Percentiles rank a stretch among this genome's conserved stretches.
These are phyloP conservation scores for Vanessa tameamea DNA, from an alignment of 1,140 invertebrate genomes.

Conservation along the genomic window DNA sequence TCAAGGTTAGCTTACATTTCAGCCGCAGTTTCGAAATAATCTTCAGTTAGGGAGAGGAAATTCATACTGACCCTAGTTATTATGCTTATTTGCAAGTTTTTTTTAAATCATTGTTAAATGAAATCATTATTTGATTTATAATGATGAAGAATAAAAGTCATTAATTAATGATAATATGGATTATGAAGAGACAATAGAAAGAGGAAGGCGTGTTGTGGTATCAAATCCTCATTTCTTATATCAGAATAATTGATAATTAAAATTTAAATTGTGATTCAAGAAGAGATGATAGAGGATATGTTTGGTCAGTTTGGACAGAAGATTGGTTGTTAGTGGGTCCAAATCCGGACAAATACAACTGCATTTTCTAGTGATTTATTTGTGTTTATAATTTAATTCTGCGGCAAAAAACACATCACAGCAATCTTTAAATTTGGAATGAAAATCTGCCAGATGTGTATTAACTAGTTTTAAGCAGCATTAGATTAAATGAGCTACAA, in stretches of 20 bases:
- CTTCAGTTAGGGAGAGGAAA: constrained; percentile 23
- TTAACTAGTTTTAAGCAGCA: no score
- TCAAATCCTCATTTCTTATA: neutral
- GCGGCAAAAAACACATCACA: no score
- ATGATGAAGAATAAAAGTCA: neutral
- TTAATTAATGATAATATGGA: constrained; percentile 40
- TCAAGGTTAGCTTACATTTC: constrained; percentile 46
- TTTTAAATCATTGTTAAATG: neutral
- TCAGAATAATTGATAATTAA: neutral
- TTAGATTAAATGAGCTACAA: no score
- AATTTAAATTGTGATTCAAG: no score
- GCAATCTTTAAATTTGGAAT: no score
- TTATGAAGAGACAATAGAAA: constrained; percentile 47
- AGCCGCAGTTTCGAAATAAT: constrained; percentile 15
- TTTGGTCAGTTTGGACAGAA: no score
- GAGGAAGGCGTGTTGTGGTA: constrained; percentile 50
- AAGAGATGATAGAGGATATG: no score
- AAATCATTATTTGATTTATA: neutral
- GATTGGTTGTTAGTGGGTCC: no score
- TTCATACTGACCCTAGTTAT: neutral
- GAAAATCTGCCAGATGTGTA: no score
- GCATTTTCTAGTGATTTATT: no score
- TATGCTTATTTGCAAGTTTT: neutral
- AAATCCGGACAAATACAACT: no score
- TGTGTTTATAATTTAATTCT: no score